Evolutionary conservation across 2,113 vertebrate genomes (phyloP).

Genomic region (Chunga burmeisteri): DNA sequence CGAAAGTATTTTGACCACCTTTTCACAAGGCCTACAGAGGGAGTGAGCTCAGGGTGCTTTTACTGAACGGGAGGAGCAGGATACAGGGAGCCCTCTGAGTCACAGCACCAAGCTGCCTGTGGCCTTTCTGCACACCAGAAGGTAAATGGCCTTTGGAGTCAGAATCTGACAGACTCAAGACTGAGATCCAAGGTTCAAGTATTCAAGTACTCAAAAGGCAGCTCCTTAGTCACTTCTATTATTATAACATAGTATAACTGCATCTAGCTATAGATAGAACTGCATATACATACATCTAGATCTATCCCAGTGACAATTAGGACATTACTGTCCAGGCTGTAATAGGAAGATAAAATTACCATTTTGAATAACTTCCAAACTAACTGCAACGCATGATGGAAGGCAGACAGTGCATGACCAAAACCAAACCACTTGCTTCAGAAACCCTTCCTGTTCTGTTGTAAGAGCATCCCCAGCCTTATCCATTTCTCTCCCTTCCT

Average conservation of each 20-base stretch:
- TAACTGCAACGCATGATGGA: neutral
- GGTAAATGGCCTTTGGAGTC: neutral
- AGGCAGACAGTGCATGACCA: neutral
- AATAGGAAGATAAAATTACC: neutral
- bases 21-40: neutral
- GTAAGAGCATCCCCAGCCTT: neutral
- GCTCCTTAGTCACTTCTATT: neutral
- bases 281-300: neutral
- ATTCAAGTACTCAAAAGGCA: neutral
- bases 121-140: neutral
- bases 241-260: neutral
- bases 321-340: neutral
- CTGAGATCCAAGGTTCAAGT: neutral
- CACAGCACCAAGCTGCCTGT: fast-evolving
- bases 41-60: neutral
- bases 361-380: neutral
- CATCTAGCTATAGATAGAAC: neutral
- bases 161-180: neutral
- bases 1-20: neutral
- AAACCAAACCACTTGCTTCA: neutral
- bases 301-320: neutral
- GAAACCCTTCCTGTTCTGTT: neutral
- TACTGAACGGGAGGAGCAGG: neutral
- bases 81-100: neutral
- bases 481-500: neutral